A percentile compares a stretch with the other conserved stretches of the same genome.
Evolutionary conservation across 53 echinoderm and acorn worm genomes (phyloP).

Genomic region (Mesocentrotus franciscanus): DNA sequence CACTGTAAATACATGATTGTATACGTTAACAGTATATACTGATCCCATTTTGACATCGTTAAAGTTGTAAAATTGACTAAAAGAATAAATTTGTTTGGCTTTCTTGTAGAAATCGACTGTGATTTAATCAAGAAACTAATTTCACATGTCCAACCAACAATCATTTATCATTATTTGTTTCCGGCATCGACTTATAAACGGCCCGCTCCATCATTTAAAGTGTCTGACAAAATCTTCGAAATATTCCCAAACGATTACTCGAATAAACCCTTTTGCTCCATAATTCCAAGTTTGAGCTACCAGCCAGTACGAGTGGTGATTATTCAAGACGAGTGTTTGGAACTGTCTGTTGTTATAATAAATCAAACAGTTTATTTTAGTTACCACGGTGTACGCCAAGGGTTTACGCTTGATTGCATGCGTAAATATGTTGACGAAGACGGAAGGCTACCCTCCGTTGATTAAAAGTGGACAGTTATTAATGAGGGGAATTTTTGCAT

Average conservation of each 20-base stretch:
- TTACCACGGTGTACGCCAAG: not conserved
- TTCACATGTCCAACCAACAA: not conserved
- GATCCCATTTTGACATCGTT: too few relatives aligned
- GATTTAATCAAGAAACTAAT: not conserved
- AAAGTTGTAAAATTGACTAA: too few relatives aligned
- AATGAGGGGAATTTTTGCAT: conserved; percentile 18
- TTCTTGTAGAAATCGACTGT: not conserved
- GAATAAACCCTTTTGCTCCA: not conserved
- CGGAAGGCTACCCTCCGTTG: not conserved
- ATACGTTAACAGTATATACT: too few relatives aligned
- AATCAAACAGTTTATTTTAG: conserved; percentile 45
- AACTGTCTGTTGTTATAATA: not conserved
- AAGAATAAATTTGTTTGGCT: not conserved
- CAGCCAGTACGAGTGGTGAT: not conserved
- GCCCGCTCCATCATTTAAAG: not conserved
- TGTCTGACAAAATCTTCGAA: not conserved
- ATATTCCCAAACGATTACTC: not conserved
- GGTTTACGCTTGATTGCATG: conserved; percentile 2
- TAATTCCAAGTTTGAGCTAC: not conserved
- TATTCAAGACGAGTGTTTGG: conserved; percentile 27
- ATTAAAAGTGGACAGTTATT: conserved; percentile 52
- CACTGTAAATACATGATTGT: too few relatives aligned
- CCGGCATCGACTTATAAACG: not conserved
- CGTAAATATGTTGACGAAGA: not conserved
- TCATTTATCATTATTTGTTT: not conserved